Percentiles rank a stretch among this genome's conserved stretches.
Conservation (phyloP, 2,113 vertebrate species). For the Probosciger aterrimus region DNA sequence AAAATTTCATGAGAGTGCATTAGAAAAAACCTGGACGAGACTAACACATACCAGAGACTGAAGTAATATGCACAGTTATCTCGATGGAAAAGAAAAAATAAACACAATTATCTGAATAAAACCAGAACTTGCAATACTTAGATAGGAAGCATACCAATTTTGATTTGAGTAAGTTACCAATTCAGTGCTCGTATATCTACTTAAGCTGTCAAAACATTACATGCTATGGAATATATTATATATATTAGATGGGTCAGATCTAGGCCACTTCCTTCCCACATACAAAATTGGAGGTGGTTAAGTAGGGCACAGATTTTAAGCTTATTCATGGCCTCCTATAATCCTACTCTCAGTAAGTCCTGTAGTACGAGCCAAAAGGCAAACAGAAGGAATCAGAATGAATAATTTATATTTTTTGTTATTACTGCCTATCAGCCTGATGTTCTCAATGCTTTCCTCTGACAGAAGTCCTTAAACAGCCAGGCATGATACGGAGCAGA, state of each 20-base stretch:
- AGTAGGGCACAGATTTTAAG: conserved; percentile 16
- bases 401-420: not conserved
- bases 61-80: conserved; percentile 50
- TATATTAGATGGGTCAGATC: conserved; percentile 56
- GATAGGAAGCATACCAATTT: conserved; percentile 52
- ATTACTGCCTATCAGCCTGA: not conserved
- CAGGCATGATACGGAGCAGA: not conserved
- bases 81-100: conserved; percentile 62
- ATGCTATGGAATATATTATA: conserved; percentile 32
- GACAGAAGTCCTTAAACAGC: not conserved
- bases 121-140: conserved; percentile 53
- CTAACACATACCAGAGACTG: conserved; percentile 57
- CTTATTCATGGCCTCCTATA: not conserved
- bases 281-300: conserved; percentile 13
- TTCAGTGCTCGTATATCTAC: not conserved
- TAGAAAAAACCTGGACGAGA: conserved; percentile 20
- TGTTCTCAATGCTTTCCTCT: not conserved
- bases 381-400: not conserved
- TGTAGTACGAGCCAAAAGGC: not conserved
- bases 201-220: conserved; percentile 68
- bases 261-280: conserved; percentile 65
- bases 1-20: not conserved
- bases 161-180: conserved; percentile 46
- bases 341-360: conserved; percentile 7
- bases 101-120: conserved; percentile 64